Evolutionary conservation across 2,888 invertebrate species (phyloP), one percentile per base, ranked within the genome.

Genomic region (Neoitamus cyanurus): DNA sequence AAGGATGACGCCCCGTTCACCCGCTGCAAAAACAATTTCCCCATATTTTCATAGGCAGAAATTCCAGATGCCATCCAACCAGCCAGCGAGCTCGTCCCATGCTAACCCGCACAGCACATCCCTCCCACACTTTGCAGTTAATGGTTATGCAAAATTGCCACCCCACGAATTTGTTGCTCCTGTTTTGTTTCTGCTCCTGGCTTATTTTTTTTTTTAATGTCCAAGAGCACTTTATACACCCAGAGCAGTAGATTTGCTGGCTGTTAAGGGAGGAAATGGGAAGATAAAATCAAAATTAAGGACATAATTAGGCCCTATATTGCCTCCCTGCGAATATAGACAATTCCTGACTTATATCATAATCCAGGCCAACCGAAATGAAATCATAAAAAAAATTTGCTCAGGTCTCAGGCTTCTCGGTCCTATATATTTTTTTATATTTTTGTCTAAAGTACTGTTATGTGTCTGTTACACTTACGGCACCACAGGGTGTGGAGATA

Each of bases 101-200:
- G 3, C 25, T 1, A 0, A 15, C 36, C 20, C 37, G 2, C 15
- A 34, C 75, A 30, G 7, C 15, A 1, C 15, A n/a, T n/a, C 31
- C 3, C 31, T 3, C 31, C 13, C 4, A 2, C 28, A 5, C 30
- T 34, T 34, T 15, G 13, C 37, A 73, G 25, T 73, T 73, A 37
- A 37, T 73, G 73, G 73, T 73, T 73, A 73, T 73, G 73, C 73
- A 73, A 73, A 73, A 73, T 73, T 73, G 9, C 36, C 25, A 25
- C 72, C n/a, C 31, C 37, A 42, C 42, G 42, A 42, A 42, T 42
- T n/a, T 42, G 42, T 15, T 3, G 42, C n/a, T 42, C n/a, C n/a
- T 42, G 42, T 42, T 42, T 15, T 42, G 42, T 42, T 15, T 15
- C n/a, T 42, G 6, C 15, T 42, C 0, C 42, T 42, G 15, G 5